Evolutionary conservation across 2,888 invertebrate genomes (phyloP).

Genomic region (Chouioia cunea): DNA sequence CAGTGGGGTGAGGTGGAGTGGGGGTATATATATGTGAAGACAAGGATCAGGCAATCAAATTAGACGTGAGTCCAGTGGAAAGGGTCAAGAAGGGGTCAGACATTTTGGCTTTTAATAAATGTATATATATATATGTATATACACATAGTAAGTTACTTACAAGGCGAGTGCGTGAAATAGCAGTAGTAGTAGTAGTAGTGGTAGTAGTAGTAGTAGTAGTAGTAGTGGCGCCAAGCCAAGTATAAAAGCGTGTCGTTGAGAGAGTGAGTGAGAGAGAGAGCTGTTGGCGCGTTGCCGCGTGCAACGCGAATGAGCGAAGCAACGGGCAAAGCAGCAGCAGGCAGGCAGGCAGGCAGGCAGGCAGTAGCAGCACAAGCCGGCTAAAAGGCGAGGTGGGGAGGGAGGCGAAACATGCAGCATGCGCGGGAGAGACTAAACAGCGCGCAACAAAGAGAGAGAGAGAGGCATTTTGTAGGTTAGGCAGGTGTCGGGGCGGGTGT

Average conservation of each 20-base stretch:
- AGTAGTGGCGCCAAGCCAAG: background rate
- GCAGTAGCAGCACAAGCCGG: conserved; percentile 4
- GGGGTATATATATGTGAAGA: too few relatives aligned
- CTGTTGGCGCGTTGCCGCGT: conserved; percentile 46
- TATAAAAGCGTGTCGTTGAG: background rate
- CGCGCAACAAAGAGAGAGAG: conserved; percentile 45
- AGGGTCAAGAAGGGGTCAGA: conserved; percentile 37
- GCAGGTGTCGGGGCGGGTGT: conserved; percentile 31
- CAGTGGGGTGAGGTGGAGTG: too few relatives aligned
- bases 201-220: too few relatives aligned
- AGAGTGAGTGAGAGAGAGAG: background rate
- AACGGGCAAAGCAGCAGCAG: background rate
- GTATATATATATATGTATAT: too few relatives aligned
- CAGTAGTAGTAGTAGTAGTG: too few relatives aligned
- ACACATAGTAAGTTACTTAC: too few relatives aligned
- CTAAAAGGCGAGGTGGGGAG: conserved; percentile 29
- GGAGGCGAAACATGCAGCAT: background rate
- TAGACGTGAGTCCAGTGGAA: conserved; percentile 33
- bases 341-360: conserved; percentile 39
- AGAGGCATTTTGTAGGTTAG: conserved; percentile 17
- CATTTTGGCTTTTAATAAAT: background rate
- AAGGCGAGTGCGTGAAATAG: too few relatives aligned
- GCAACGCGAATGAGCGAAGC: conserved; percentile 35
- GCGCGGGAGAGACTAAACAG: conserved; percentile 47
- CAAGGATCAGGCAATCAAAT: conserved; percentile 29